Conservation (phyloP, 2,888 invertebrate genomes). For the Rhagophthalmus giganteus region DNA sequence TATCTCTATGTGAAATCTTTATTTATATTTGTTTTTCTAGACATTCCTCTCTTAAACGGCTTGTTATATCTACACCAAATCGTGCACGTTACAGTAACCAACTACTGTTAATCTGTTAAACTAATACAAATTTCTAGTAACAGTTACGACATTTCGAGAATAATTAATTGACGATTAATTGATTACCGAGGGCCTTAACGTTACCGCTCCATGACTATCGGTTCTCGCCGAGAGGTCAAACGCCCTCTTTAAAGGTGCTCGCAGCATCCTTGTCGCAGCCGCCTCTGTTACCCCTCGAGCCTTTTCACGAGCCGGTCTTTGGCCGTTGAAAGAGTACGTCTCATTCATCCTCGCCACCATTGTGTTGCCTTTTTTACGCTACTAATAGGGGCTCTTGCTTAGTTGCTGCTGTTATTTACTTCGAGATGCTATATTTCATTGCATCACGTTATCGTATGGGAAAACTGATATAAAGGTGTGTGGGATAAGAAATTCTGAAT, state of each 20-base stretch:
- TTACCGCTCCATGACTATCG: constrained; percentile 38
- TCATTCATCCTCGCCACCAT: constrained; percentile 44
- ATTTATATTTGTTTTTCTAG: constrained; percentile 50
- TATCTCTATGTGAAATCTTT: constrained; percentile 55
- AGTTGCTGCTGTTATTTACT: constrained; percentile 40
- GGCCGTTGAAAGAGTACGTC: constrained; percentile 42
- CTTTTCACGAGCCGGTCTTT: constrained; percentile 42
- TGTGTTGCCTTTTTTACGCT: constrained; percentile 42
- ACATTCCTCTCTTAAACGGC: constrained; percentile 39
- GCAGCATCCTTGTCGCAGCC: constrained; percentile 47
- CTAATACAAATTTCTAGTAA: not conserved
- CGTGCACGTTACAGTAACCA: constrained; percentile 2
- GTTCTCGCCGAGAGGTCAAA: constrained; percentile 45
- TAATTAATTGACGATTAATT: constrained; percentile 23
- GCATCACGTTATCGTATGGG: constrained; percentile 10
- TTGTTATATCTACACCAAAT: constrained; percentile 10
- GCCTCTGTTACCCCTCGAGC: constrained; percentile 43
- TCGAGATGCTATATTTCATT: constrained; percentile 40
- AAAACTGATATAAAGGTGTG: constrained; percentile 9
- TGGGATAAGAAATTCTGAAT: constrained; percentile 10
- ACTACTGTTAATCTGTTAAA: not conserved
- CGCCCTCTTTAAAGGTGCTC: constrained; percentile 36
- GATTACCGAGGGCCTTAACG: constrained; percentile 27
- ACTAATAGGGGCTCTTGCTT: constrained; percentile 41
- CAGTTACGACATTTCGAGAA: not conserved